Conservation (phyloP, 2,797 vertebrate genomes). For the Bovichtus diacanthus region DNA sequence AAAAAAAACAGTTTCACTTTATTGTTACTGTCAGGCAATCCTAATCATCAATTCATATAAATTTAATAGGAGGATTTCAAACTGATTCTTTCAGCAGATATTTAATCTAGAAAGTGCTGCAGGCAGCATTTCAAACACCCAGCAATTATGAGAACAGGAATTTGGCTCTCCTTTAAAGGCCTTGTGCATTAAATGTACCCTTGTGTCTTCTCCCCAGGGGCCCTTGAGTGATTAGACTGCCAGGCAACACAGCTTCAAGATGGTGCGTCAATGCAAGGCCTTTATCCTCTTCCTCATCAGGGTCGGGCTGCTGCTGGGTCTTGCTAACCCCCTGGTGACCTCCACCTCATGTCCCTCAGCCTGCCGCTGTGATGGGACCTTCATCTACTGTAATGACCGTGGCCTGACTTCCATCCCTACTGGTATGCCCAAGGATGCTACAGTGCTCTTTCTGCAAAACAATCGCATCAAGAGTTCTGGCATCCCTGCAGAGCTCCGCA, state of each 20-base stretch:
- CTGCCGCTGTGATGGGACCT: conserved; percentile 97
- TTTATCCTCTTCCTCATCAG: conserved; percentile 94
- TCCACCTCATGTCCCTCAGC: conserved; percentile 94
- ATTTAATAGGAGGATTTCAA: conserved; percentile 60
- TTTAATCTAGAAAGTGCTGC: conserved; percentile 71
- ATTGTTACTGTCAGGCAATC: conserved; percentile 44
- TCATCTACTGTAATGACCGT: conserved; percentile 99
- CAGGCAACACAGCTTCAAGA: conserved; percentile 89
- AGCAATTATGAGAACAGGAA: conserved; percentile 76
- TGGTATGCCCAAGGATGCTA: conserved; percentile 96
- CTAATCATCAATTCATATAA: conserved; percentile 66
- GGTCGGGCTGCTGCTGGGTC: conserved; percentile 93
- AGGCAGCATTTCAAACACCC: conserved; percentile 73
- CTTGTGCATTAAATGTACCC: conserved; percentile 82
- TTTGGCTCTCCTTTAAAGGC: conserved; percentile 75
- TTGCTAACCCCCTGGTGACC: conserved; percentile 90
- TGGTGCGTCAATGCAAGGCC: conserved; percentile 93
- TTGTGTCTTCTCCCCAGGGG: conserved; percentile 85
- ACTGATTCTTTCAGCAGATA: conserved; percentile 69
- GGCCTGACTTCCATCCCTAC: conserved; percentile 97
- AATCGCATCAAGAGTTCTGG: conserved; percentile 99
- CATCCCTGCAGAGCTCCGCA: conserved; percentile 94
- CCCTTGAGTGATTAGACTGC: conserved; percentile 84
- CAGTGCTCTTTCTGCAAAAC: conserved; percentile 99
- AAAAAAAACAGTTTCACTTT: conserved; percentile 12